Conservation (phyloP, 1,140 invertebrate species). For the Caerostris extrusa region DNA sequence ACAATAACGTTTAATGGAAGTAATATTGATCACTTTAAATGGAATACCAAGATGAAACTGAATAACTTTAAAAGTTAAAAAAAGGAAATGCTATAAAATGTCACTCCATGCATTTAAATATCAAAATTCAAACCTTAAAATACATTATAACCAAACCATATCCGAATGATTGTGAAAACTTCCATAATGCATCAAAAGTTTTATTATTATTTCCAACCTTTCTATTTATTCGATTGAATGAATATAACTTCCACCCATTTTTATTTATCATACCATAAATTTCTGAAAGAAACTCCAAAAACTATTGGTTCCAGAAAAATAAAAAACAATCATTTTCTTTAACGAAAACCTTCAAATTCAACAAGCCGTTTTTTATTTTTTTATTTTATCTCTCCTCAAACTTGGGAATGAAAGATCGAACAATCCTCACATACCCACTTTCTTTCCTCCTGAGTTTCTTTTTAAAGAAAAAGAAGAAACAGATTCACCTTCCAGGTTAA, state of each 20-base stretch:
- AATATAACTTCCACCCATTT: neutral
- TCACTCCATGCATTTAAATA: too few relatives aligned
- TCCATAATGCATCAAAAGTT: neutral
- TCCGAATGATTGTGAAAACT: neutral
- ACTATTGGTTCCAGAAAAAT: neutral
- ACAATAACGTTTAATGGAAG: too few relatives aligned
- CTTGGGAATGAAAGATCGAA: neutral
- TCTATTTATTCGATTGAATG: neutral
- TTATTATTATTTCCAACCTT: neutral
- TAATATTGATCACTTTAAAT: too few relatives aligned
- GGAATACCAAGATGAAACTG: too few relatives aligned
- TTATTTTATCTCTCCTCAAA: neutral
- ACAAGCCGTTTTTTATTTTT: neutral
- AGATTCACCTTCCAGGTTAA: neutral
- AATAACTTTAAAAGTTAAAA: too few relatives aligned
- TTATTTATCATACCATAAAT: constrained; percentile 29
- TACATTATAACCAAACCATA: too few relatives aligned
- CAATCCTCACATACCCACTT: constrained; percentile 6
- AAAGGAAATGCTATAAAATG: too few relatives aligned
- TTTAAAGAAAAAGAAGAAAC: neutral
- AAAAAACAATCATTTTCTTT: neutral
- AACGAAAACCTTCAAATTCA: neutral
- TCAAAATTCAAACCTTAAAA: too few relatives aligned
- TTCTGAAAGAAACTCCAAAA: constrained; percentile 3
- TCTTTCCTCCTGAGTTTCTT: neutral